A percentile compares a stretch with the other conserved stretches of the same genome.
phyloP scores from a whole-genome alignment of 2,888 invertebrate genomes.

The Stenchaetothrips biformis region DNA sequence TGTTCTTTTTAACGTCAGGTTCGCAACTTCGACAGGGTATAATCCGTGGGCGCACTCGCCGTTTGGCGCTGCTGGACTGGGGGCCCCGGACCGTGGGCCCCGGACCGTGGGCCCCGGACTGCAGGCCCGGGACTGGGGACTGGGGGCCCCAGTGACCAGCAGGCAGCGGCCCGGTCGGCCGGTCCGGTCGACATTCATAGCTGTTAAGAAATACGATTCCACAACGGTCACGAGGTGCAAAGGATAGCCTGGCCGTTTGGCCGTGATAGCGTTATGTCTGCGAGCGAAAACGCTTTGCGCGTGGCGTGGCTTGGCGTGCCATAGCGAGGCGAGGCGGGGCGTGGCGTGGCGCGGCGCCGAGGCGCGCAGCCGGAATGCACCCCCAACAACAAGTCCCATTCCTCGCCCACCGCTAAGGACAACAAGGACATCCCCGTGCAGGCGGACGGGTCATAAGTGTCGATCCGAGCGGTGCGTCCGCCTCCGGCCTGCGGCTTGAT shows the following conservation, averaged over 20 bases:
- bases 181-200: conserved; percentile 2
- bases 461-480: no score
- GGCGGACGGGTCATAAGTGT: no score
- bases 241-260: neutral
- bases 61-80: no score
- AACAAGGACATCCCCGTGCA: neutral
- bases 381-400: neutral
- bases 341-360: neutral
- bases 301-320: neutral
- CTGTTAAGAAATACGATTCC: conserved; percentile 25
- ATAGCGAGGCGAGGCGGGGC: neutral
- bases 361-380: neutral
- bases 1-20: no score
- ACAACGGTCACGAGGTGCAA: conserved; percentile 22
- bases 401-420: neutral
- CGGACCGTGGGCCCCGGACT: no score
- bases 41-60: no score
- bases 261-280: conserved; percentile 8
- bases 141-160: no score
- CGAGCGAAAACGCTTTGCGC: neutral
- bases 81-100: no score
- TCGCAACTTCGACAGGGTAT: no score
- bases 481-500: no score
- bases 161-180: no score
- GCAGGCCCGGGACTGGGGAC: no score